phyloP scores from a whole-genome alignment of 2,797 vertebrate genomes.

The Gymnothorax reevesii region DNA sequence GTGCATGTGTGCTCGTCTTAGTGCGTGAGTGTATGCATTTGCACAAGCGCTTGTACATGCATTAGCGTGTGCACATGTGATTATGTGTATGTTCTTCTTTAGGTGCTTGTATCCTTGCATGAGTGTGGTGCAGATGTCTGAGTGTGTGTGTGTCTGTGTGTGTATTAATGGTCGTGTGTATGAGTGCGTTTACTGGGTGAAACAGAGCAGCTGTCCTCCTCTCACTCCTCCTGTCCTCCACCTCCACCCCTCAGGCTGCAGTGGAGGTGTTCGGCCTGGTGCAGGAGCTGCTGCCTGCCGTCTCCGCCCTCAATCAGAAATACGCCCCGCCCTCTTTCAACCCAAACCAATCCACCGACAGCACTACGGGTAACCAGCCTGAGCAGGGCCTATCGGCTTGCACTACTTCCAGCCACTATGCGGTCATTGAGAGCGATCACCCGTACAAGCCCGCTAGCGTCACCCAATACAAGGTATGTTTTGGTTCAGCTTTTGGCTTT shows the following conservation, averaged over 20 bases:
- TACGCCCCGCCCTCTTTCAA: conserved; percentile 97
- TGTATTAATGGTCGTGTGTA: not conserved
- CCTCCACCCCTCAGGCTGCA: conserved; percentile 78
- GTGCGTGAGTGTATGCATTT: no score
- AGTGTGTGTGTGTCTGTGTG: not conserved
- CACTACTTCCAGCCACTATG: conserved; percentile 95
- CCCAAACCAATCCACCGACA: conserved; percentile 99
- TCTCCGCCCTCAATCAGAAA: conserved; percentile 97
- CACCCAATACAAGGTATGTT: conserved; percentile 89
- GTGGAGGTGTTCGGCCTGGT: conserved; percentile 98
- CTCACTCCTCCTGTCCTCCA: not conserved
- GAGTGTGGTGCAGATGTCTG: no score
- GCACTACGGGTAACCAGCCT: conserved; percentile 95
- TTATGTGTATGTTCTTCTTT: no score
- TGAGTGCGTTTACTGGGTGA: no score
- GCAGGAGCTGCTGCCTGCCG: conserved; percentile 92
- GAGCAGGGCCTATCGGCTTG: conserved; percentile 96
- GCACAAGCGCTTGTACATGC: no score
- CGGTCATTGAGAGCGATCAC: conserved; percentile 95
- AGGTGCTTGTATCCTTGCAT: no score
- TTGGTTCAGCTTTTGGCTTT: not conserved
- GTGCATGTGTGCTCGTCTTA: no score
- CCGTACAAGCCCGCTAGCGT: conserved; percentile 95
- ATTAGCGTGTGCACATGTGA: no score
- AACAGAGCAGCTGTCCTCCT: no score